phyloP scores from a whole-genome alignment of 2,888 invertebrate genomes.

The Pyrrhia umbra region DNA sequence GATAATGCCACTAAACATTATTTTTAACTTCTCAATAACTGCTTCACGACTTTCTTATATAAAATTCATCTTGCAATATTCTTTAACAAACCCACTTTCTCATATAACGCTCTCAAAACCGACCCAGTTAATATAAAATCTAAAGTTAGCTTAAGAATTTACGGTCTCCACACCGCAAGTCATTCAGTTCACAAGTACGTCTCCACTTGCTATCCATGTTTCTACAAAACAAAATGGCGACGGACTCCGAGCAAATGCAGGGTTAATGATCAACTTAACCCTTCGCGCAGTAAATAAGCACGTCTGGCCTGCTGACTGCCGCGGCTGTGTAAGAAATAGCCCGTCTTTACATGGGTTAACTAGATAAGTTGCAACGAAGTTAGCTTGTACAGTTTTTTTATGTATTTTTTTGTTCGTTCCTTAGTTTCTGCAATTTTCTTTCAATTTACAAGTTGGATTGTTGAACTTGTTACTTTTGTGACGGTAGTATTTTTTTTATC shows the following conservation, averaged over 20 bases:
- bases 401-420: slow-evolving; percentile 20
- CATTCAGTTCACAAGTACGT: slow-evolving; percentile 10
- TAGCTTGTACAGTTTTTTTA: slow-evolving; percentile 28
- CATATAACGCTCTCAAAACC: neutral
- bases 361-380: slow-evolving; percentile 50
- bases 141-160: slow-evolving; percentile 5
- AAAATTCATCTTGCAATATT: too few relatives aligned
- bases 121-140: slow-evolving; percentile 1
- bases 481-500: neutral
- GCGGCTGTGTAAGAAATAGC: slow-evolving; percentile 60
- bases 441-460: slow-evolving; percentile 9
- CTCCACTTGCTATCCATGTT: slow-evolving; percentile 21
- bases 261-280: slow-evolving; percentile 69
- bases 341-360: slow-evolving; percentile 58
- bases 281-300: slow-evolving; percentile 66
- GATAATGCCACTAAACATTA: too few relatives aligned
- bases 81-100: neutral
- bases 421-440: slow-evolving; percentile 15
- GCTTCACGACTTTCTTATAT: too few relatives aligned
- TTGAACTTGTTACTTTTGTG: neutral
- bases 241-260: slow-evolving; percentile 44
- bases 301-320: slow-evolving; percentile 56
- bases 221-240: slow-evolving; percentile 45
- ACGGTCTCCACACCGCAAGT: neutral
- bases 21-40: too few relatives aligned